A percentile compares a stretch with the other conserved stretches of the same genome.
These are phyloP conservation scores for Coenobita brevimanus DNA, from an alignment of 1,140 invertebrate species.

Conservation along the genomic window DNA sequence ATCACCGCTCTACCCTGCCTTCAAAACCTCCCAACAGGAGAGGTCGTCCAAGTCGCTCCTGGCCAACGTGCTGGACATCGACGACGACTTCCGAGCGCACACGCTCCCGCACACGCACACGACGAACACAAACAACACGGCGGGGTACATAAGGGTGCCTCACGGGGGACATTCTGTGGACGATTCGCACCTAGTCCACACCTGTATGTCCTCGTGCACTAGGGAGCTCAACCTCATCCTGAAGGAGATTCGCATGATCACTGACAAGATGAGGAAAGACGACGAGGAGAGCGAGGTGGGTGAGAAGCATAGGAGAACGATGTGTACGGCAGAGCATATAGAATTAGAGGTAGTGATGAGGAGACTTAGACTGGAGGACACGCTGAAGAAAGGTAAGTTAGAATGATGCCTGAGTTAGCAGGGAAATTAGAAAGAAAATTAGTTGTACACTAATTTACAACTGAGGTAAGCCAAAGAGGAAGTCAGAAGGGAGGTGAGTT, in stretches of 20 bases:
- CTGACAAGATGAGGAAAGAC: slow-evolving; percentile 88
- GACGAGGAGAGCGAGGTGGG: slow-evolving; percentile 91
- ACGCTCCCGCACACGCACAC: slow-evolving; percentile 70
- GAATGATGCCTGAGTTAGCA: too few relatives aligned
- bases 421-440: too few relatives aligned
- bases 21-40: slow-evolving; percentile 76
- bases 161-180: slow-evolving; percentile 69
- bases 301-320: not conserved
- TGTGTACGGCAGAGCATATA: not conserved
- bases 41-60: slow-evolving; percentile 89
- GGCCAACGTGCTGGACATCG: slow-evolving; percentile 88
- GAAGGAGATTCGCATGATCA: slow-evolving; percentile 92
- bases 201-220: slow-evolving; percentile 79
- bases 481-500: not conserved
- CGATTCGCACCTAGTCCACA: slow-evolving; percentile 77
- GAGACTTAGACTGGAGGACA: too few relatives aligned
- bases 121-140: slow-evolving; percentile 72
- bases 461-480: not conserved
- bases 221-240: slow-evolving; percentile 94
- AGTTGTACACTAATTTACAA: too few relatives aligned
- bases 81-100: slow-evolving; percentile 89
- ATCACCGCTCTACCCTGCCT: not conserved
- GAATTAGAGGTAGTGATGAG: too few relatives aligned
- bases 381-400: too few relatives aligned
- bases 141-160: slow-evolving; percentile 70